A percentile compares a stretch with the other conserved stretches of the same genome.
These are phyloP conservation scores for Pedetes capensis DNA, from an alignment of 2,113 vertebrate species.

Conservation along the genomic window DNA sequence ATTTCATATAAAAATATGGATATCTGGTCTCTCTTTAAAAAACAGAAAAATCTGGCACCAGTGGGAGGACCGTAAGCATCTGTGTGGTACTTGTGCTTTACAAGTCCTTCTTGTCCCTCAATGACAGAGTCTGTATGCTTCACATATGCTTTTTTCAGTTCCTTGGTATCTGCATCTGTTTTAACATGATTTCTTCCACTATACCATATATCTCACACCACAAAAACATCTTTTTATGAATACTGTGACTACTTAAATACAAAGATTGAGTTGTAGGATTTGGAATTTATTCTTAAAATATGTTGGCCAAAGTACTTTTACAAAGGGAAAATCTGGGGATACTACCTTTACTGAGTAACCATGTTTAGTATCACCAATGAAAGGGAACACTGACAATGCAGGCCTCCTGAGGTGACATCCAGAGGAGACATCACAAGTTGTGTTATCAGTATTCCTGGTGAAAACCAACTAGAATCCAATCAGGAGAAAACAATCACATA, in stretches of 20 bases:
- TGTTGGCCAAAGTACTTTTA: not conserved
- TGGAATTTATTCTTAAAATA: not conserved
- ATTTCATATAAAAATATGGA: not conserved
- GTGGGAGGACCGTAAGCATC: fast-evolving
- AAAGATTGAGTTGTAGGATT: not conserved
- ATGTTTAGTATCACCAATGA: not conserved
- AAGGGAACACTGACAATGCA: not conserved
- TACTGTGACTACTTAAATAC: not conserved
- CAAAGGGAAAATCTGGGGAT: not conserved
- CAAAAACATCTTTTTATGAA: not conserved
- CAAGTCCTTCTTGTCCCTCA: not conserved
- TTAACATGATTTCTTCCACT: not conserved
- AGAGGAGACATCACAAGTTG: not conserved
- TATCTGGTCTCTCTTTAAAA: not conserved
- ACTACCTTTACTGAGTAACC: not conserved
- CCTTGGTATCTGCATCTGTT: not conserved
- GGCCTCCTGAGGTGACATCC: not conserved
- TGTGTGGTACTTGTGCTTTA: not conserved
- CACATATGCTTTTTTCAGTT: not conserved
- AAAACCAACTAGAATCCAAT: not conserved
- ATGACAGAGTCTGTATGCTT: not conserved
- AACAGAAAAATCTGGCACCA: not conserved
- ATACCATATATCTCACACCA: not conserved
- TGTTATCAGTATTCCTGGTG: not conserved
- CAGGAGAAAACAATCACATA: not conserved